A percentile compares a stretch with the other conserved stretches of the same genome.
Evolutionary conservation across 23 tunicate genomes (phyloP).

Genomic region (Halocynthia aurantium): DNA sequence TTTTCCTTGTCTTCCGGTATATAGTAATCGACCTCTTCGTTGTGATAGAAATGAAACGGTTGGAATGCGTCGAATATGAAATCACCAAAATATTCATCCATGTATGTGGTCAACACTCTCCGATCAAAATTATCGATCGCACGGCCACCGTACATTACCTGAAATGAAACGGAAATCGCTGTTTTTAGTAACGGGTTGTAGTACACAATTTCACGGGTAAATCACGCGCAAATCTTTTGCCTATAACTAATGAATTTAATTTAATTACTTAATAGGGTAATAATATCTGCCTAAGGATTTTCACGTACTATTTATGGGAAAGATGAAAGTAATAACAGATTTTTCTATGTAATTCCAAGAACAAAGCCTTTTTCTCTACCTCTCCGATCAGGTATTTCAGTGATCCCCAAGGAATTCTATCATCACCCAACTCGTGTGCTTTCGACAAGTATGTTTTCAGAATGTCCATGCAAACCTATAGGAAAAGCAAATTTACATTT

Average conservation of each 20-base stretch:
- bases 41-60: conserved; percentile 96
- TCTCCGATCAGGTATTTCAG: conserved; percentile 97
- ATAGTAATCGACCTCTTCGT: conserved; percentile 75
- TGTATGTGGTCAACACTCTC: conserved; percentile 94
- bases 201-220: too few species aligned
- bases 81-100: conserved; percentile 99
- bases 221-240: not conserved
- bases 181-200: too few species aligned
- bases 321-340: too few species aligned
- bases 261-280: not conserved
- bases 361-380: conserved; percentile 24
- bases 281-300: too few species aligned
- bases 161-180: not conserved
- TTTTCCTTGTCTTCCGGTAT: conserved; percentile 93
- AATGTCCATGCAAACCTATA: conserved; percentile 98
- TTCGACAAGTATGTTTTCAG: conserved; percentile 89
- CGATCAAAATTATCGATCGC: conserved; percentile 95
- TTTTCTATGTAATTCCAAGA: too few species aligned
- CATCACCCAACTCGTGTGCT: conserved; percentile 82
- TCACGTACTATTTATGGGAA: too few species aligned
- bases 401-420: conserved; percentile 97
- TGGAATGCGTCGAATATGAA: conserved; percentile 99
- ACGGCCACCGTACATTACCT: conserved; percentile 99
- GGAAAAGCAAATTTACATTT: not conserved
- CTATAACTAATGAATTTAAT: not conserved